Base-by-base conservation (phyloP, 2,888 invertebrate species). In the Oscheius sp. region DNA sequence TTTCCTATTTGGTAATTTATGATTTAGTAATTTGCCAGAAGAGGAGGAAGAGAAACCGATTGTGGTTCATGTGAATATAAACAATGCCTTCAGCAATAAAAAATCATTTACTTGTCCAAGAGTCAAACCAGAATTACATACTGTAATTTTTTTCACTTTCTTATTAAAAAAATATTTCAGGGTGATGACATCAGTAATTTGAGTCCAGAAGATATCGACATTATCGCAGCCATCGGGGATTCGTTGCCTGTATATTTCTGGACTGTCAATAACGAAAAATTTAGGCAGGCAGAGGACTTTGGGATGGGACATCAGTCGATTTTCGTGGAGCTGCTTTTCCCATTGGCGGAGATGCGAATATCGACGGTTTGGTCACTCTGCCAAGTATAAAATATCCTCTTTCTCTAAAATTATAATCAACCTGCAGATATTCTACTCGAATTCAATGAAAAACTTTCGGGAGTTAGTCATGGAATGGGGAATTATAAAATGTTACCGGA, bases 401-500 rank as follows among this genome's bases (percentile, higher is more conserved):
- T 2, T 21, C 21, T 49, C 49, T 21, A 49, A 18, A 49, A 21
- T 7, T 9, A 3, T 35, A 35, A 35, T 6, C n/a, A 35, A 35
- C 35, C 35, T 58, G 21, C 72, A 86, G 86, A 86, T 69, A 86
- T 86, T 68, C 66, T 86, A n/a, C 75, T 75, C n/a, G 82, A 86
- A 56, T 86, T 86, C 77, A 82, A 81, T 53, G 74, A 75, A 0
- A 72, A 81, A 21, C 58, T 86, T 6, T 79, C 82, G 58, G 86
- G 86, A 13, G 79, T 86, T 7, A 85, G 85, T 23, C 87, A 87
- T 59, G 87, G 87, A 63, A 87, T 87, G 87, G 87, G 87, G 7
- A 73, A 76, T 1, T 73, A 69, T n/a, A 64, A 72, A 52, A 70
- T 61, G 7, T 69, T 87, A 2, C 87, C 87, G 1, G 78, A 76